Evolutionary conservation across 2,113 vertebrate genomes (phyloP), one percentile per base, ranked within the genome.

Genomic region (Cathartes aura): DNA sequence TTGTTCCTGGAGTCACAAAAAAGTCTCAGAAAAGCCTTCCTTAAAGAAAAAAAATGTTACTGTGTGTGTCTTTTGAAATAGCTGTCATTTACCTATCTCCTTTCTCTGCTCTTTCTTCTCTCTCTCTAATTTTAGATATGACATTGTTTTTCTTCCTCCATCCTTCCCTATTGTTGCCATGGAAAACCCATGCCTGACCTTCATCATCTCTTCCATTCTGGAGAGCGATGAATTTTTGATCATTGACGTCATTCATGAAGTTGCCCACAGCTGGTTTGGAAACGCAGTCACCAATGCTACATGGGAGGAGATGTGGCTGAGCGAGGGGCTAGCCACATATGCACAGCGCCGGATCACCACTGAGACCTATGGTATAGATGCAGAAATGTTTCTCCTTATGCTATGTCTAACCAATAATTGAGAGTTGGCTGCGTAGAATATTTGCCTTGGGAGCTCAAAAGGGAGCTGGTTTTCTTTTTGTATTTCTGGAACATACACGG

Each of bases 301-400:
- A 0, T 99, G 99, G 99, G 99, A 99, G 96, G 99, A 99, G 98
- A 99, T 99, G 99, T 99, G 99, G 99, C 98, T 99, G 97, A 99
- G 99, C 1, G 99, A 99, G 90, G 99, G 99, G 11, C 98, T 99
- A 43, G 99, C 99, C 88, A 99, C 99, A 1, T 99, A 99, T 1
- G 99, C 99, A 1, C 99, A 99, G 98, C 98, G 99, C 63, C 98
- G 99, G 34, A 99, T 99, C 98, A 99, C 99, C 90, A 99, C 99
- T 0, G 98, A 99, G 98, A 99, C 99, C 82, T 99, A 99, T 0
- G 99, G 99, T 99, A 98, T 7, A 1, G 30, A 16, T 36, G 76
- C 56, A 38, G 36, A 27, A 9, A 11, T 6, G 17, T 13, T 68
- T 11, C 43, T 73, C 11, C 68, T 34, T 23, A 0, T 14, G 47